Evolutionary conservation across 2,888 invertebrate genomes (phyloP).

Genomic region (Caenorhabditis sinica): DNA sequence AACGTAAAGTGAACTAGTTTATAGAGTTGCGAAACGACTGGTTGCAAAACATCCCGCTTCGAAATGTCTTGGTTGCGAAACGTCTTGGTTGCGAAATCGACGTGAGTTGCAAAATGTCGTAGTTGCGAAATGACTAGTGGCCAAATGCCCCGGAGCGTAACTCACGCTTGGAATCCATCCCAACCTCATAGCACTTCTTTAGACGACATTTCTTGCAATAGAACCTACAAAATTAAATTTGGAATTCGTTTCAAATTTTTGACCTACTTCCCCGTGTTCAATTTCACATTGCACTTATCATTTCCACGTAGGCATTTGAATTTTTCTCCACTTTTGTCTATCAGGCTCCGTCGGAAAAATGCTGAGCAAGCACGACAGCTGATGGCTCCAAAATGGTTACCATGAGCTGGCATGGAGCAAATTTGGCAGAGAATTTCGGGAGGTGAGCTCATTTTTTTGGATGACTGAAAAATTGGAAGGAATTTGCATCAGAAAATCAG

Average conservation of each 20-base stretch:
- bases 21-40: too few relatives aligned
- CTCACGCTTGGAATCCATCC: conserved; percentile 43
- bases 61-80: too few relatives aligned
- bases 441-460: not conserved
- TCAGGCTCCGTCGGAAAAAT: conserved; percentile 27
- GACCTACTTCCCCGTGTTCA: conserved; percentile 24
- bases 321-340: conserved; percentile 18
- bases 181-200: conserved; percentile 25
- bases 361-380: conserved; percentile 43
- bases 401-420: conserved; percentile 28
- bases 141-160: not conserved
- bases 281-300: conserved; percentile 9
- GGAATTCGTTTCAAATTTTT: not conserved
- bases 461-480: not conserved
- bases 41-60: too few relatives aligned
- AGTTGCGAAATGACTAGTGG: too few relatives aligned
- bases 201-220: conserved; percentile 43
- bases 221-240: not conserved
- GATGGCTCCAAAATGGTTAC: conserved; percentile 41
- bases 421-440: conserved; percentile 30
- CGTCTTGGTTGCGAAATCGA: too few relatives aligned
- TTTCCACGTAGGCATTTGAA: conserved; percentile 41
- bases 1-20: too few relatives aligned
- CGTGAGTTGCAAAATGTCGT: too few relatives aligned
- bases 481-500: not conserved